Percentiles rank a stretch among this genome's conserved stretches.
Conservation (phyloP, 2,113 vertebrate genomes). For the Prionailurus bengalensis region DNA sequence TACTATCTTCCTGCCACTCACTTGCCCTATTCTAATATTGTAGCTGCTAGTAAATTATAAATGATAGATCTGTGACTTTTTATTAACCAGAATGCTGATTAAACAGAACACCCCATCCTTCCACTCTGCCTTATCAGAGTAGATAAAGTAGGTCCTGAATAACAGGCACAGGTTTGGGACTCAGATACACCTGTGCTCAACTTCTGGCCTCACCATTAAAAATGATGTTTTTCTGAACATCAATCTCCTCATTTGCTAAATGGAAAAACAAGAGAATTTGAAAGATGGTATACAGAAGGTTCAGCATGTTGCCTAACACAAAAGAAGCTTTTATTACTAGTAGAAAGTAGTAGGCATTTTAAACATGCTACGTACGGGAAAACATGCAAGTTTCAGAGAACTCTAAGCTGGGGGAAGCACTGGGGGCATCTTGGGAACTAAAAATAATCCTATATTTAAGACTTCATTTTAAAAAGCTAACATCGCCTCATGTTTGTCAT, state of each 20-base stretch:
- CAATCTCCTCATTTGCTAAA: not conserved
- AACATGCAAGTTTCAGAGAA: not conserved
- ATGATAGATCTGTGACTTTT: not conserved
- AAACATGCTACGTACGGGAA: not conserved
- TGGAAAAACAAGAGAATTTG: not conserved
- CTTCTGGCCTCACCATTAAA: not conserved
- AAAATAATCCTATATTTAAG: not conserved
- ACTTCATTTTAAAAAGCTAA: not conserved
- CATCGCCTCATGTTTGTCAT: not conserved
- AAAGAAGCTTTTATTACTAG: not conserved
- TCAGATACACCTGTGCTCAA: not conserved
- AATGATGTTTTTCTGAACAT: not conserved
- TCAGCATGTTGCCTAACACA: not conserved
- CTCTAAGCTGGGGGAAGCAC: not conserved
- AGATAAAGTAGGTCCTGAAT: not conserved
- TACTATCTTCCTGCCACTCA: constrained; percentile 33
- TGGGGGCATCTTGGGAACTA: not conserved
- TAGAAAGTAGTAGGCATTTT: not conserved
- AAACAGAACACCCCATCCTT: not conserved
- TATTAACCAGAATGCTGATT: constrained; percentile 8
- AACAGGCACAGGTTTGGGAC: not conserved
- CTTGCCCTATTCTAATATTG: not conserved
- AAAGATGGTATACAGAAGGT: not conserved
- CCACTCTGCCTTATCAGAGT: not conserved
- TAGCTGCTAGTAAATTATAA: not conserved